Evolutionary conservation across 2,113 vertebrate species (phyloP).

Genomic region (Setophaga coronata): DNA sequence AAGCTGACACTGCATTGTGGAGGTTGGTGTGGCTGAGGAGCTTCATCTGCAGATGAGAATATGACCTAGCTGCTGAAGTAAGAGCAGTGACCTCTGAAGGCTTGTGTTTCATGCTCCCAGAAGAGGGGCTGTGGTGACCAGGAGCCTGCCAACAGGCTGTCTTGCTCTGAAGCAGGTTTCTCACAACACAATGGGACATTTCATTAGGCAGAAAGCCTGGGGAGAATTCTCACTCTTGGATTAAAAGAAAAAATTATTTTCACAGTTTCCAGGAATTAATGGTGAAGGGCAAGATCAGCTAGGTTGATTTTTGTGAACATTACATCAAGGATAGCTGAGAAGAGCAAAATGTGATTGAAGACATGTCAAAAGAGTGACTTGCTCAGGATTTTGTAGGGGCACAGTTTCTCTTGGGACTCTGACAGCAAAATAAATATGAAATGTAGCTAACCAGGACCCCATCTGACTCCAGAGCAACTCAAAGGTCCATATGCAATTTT

Average conservation of each 20-base stretch:
- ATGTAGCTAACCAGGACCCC: neutral
- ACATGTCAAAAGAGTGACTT: neutral
- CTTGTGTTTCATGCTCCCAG: neutral
- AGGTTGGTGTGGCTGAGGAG: neutral
- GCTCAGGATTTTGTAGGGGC: neutral
- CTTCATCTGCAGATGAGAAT: neutral
- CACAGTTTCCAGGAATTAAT: conserved; percentile 1
- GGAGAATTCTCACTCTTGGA: neutral
- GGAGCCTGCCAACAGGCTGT: neutral
- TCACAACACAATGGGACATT: rapidly evolving
- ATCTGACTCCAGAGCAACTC: neutral
- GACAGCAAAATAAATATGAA: neutral
- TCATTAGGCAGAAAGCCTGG: neutral
- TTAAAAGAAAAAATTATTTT: conserved; percentile 24
- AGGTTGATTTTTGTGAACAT: neutral
- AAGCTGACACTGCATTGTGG: neutral
- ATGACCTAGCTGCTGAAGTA: neutral
- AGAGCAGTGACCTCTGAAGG: neutral
- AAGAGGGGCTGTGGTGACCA: neutral
- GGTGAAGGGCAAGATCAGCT: neutral
- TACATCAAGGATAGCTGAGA: neutral
- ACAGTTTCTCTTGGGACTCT: neutral
- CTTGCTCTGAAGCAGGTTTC: neutral
- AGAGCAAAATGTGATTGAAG: neutral
- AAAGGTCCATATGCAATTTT: neutral